These are phyloP conservation scores for Grammomys surdaster DNA, from an alignment of 2,113 vertebrate genomes.

Conservation along the genomic window DNA sequence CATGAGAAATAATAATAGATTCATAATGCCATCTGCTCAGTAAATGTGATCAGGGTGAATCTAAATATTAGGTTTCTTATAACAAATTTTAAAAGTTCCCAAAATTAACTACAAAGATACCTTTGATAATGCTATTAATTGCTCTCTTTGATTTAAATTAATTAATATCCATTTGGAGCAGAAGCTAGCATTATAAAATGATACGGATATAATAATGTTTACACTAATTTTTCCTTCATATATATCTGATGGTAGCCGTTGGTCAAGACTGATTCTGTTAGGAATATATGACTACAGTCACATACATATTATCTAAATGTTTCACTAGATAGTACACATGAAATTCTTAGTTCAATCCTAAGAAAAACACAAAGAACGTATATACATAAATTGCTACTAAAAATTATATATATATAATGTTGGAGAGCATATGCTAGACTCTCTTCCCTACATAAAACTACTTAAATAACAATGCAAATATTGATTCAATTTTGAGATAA, in stretches of 20 bases:
- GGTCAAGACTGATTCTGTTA: neutral
- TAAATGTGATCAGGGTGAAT: conserved; percentile 58
- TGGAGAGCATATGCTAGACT: neutral
- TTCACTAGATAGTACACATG: neutral
- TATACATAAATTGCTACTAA: neutral
- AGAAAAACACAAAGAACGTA: neutral
- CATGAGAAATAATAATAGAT: conserved; percentile 42
- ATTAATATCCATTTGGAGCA: neutral
- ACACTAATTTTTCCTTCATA: neutral
- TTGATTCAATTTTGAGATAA: neutral
- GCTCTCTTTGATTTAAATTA: conserved; percentile 24
- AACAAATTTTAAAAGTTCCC: conserved; percentile 5
- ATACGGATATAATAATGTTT: neutral
- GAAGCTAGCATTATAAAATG: neutral
- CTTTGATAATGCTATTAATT: neutral
- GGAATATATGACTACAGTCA: neutral
- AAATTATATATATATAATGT: neutral
- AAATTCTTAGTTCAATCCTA: accelerated
- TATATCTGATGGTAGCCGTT: accelerated
- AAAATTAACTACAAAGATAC: neutral
- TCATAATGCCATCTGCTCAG: conserved; percentile 56
- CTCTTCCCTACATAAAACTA: neutral
- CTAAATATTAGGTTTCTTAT: conserved; percentile 53
- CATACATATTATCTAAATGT: neutral
- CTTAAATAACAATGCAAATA: neutral